These are phyloP conservation scores for Agrochola lychnidis DNA, from an alignment of 2,888 invertebrate species.

Conservation along the genomic window DNA sequence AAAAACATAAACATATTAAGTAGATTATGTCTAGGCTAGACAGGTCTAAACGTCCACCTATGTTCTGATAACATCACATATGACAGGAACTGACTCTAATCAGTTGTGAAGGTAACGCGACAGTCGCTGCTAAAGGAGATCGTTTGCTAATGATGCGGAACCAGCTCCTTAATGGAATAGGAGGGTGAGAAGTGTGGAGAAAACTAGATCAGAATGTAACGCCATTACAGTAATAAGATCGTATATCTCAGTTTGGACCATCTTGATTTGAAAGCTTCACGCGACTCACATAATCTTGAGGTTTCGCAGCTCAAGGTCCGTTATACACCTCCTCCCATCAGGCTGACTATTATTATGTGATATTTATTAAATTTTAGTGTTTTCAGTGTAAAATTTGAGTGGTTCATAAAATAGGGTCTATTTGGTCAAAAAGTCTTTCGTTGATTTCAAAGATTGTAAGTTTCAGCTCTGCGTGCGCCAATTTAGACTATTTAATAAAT, in stretches of 20 bases:
- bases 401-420: not conserved
- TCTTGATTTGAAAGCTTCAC: not conserved
- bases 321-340: not conserved
- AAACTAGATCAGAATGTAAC: slow-evolving; percentile 18
- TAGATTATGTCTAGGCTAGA: not conserved
- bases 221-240: slow-evolving; percentile 19
- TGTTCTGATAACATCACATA: slow-evolving; percentile 33
- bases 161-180: slow-evolving; percentile 34
- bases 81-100: slow-evolving; percentile 39
- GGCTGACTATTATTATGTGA: not conserved
- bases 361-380: not conserved
- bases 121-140: slow-evolving; percentile 32
- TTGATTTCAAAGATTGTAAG: no score
- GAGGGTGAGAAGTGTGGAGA: slow-evolving; percentile 6
- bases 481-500: not conserved
- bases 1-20: not conserved
- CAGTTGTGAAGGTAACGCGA: slow-evolving; percentile 15
- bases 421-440: not conserved
- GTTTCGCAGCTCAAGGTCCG: no score
- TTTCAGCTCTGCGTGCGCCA: not conserved
- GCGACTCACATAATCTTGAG: not conserved
- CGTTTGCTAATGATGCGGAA: slow-evolving; percentile 30
- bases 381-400: not conserved
- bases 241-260: not conserved
- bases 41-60: not conserved